These are phyloP conservation scores for Ophraella communa DNA, from an alignment of 2,888 invertebrate species.

Conservation along the genomic window DNA sequence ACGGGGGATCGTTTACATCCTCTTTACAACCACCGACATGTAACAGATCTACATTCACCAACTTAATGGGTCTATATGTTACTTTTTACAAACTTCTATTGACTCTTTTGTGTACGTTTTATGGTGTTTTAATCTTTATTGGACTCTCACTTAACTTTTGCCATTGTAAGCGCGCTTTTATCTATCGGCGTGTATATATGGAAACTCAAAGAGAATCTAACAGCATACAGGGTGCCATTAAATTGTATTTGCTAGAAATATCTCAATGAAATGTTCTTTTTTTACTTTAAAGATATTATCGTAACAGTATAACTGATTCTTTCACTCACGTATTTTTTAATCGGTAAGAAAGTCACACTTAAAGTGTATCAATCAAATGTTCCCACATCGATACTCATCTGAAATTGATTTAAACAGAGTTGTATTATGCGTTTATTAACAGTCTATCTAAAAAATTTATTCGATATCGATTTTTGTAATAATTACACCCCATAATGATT, in stretches of 20 bases:
- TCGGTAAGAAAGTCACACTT: slow-evolving; percentile 10
- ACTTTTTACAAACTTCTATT: slow-evolving; percentile 46
- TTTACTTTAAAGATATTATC: not conserved
- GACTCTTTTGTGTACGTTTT: slow-evolving; percentile 44
- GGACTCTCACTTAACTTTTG: slow-evolving; percentile 33
- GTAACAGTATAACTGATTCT: slow-evolving; percentile 8
- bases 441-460: too few relatives aligned
- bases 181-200: slow-evolving; percentile 34
- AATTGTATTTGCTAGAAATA: slow-evolving; percentile 4
- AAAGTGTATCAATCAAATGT: slow-evolving; percentile 2
- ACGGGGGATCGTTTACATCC: slow-evolving; percentile 43
- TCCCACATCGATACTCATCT: not conserved
- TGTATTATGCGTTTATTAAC: too few relatives aligned
- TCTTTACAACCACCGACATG: slow-evolving; percentile 35
- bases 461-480: too few relatives aligned
- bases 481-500: too few relatives aligned
- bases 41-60: slow-evolving; percentile 46
- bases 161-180: slow-evolving; percentile 29
- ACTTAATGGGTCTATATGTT: slow-evolving; percentile 46
- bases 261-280: slow-evolving; percentile 7
- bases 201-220: slow-evolving; percentile 30
- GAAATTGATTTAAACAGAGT: not conserved
- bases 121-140: slow-evolving; percentile 45
- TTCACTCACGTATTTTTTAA: slow-evolving; percentile 15
- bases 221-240: slow-evolving; percentile 10